Base-by-base conservation (phyloP, 2,797 vertebrate genomes). In the Pitangus sulphuratus region DNA sequence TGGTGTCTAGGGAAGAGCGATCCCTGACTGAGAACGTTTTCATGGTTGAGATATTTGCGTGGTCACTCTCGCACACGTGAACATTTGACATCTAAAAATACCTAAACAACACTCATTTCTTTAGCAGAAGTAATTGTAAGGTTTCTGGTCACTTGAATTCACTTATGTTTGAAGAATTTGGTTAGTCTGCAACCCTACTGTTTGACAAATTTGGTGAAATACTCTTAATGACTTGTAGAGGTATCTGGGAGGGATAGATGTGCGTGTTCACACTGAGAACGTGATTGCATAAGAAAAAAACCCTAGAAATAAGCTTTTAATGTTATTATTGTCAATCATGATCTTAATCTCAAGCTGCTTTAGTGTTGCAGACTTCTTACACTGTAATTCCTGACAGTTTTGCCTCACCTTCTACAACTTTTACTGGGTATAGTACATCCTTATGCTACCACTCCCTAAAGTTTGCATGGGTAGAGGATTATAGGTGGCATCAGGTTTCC, bases 121-220 rank as follows among this genome's bases (percentile, higher is more conserved):
- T 78, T 21, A 74, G 40, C 47, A 87, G 66, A 66, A 33, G 14
- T 19, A 70, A 5, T 33, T 62, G 5, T 51, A 58, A 51, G n/a
- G 14, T 40, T 90, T 87, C 51, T 77, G 47, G 44, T 80, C 60
- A n/a, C 44, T 85, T 62, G 33, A 58, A 84, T 84, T 90, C 30
- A 40, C 50, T 68, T 9, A 35, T 50, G n/a, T 20, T 74, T 25
- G 75, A 65, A 78, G 70, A 80, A 40, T 70, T 74, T 50, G 13
- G 3, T 65, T 69, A 3, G 9, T 83, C 58, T 85, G 40, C 22
- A 82, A 60, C 15, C 25, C 24, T 30, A 44, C 22, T 54, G 16
- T 26, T 51, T 64, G 48, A 24, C 4, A 77, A 48, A 91, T 74
- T 42, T 71, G 24, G 6, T 75, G 84, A 57, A 61, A 88, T 71